A percentile compares a stretch with the other conserved stretches of the same genome.
Conservation (phyloP, 2,113 vertebrate genomes). For the Aspiorhynchus laticeps region DNA sequence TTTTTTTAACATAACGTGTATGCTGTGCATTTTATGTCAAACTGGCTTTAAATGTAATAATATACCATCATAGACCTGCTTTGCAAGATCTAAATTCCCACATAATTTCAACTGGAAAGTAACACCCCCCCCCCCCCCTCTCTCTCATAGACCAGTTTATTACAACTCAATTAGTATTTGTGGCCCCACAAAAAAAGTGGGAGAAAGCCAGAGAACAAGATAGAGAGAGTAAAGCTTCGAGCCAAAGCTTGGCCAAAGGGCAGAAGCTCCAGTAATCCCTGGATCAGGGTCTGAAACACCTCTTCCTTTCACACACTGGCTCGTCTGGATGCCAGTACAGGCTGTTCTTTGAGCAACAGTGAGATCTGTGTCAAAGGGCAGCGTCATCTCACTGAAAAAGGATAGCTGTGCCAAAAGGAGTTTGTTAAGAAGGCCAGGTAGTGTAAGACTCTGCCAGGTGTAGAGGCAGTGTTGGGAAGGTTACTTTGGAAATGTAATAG, state of each 20-base stretch:
- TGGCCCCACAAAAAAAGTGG: not conserved
- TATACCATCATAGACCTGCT: no score
- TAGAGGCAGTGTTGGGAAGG: no score
- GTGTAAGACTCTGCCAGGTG: not conserved
- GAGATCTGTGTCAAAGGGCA: constrained; percentile 16
- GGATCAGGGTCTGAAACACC: constrained; percentile 48
- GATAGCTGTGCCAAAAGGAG: constrained; percentile 21
- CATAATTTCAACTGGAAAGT: no score
- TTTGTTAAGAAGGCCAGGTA: constrained; percentile 11
- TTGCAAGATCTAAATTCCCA: no score
- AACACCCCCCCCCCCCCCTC: no score
- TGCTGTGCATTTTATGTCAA: not conserved
- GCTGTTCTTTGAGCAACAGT: not conserved
- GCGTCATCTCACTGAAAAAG: constrained; percentile 50
- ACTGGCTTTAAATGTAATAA: not conserved
- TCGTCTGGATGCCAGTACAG: constrained; percentile 42
- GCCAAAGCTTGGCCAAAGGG: constrained; percentile 45
- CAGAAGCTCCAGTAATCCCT: constrained; percentile 47
- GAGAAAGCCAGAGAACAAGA: not conserved
- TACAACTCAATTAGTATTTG: not conserved
- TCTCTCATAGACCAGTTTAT: not conserved
- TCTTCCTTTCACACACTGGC: constrained; percentile 30
- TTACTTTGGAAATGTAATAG: no score
- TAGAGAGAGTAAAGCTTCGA: constrained; percentile 6
- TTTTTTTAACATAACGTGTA: not conserved